Evolutionary conservation across 2,888 invertebrate genomes (phyloP).

Genomic region (Eupeodes luniger): DNA sequence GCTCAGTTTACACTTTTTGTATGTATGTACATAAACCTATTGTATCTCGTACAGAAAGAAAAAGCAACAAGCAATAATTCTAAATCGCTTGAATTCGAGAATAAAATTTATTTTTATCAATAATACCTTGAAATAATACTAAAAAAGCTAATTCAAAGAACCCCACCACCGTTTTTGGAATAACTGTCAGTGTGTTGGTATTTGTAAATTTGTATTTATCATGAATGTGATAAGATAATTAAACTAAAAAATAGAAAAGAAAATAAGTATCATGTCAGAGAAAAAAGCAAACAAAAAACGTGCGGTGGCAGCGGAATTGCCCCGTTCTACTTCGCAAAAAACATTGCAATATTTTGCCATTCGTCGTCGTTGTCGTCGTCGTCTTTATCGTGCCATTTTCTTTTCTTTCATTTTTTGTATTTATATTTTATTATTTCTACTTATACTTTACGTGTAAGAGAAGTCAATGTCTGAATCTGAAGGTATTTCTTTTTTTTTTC

Average conservation of each 20-base stretch:
- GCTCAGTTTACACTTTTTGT: neutral
- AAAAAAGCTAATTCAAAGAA: constrained; percentile 6
- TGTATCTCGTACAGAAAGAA: neutral
- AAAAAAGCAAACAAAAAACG: constrained; percentile 9
- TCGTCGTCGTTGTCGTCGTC: constrained; percentile 22
- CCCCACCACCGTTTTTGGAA: neutral
- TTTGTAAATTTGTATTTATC: constrained; percentile 58
- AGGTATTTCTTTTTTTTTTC: neutral
- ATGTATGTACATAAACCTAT: neutral
- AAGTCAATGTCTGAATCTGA: constrained; percentile 56
- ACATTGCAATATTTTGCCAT: constrained; percentile 32
- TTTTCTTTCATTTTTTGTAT: constrained; percentile 20
- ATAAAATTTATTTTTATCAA: constrained; percentile 67
- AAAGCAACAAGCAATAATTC: constrained; percentile 22
- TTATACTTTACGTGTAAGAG: constrained; percentile 35
- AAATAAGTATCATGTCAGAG: constrained; percentile 28
- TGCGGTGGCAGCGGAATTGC: constrained; percentile 28
- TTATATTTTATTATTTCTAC: constrained; percentile 37
- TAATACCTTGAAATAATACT: constrained; percentile 60
- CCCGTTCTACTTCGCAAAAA: constrained; percentile 47
- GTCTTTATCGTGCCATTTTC: constrained; percentile 28
- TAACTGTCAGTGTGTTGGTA: constrained; percentile 8
- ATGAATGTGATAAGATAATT: constrained; percentile 69
- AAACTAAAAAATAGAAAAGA: constrained; percentile 21
- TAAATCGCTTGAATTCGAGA: constrained; percentile 48